Evolutionary conservation across 37 sponge, comb jelly and placozoan genomes (phyloP).

Genomic region (Dysidea cf. avara): DNA sequence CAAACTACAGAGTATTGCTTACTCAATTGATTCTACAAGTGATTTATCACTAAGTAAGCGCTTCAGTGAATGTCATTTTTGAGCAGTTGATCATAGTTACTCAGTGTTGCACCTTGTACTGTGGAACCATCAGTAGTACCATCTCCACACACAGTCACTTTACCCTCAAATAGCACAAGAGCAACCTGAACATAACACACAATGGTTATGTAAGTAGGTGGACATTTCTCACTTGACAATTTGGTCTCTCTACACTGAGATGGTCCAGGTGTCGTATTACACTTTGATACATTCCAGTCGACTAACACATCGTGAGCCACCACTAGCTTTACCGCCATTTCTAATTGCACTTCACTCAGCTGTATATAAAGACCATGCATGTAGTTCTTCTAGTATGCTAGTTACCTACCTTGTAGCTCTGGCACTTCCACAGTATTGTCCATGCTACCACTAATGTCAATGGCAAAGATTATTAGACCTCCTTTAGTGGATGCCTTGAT

Average conservation of each 20-base stretch:
- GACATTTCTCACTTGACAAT: constrained; percentile 38
- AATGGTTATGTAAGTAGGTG: neutral
- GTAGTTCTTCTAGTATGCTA: constrained; percentile 8
- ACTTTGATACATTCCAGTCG: constrained; percentile 84
- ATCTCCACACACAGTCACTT: constrained; percentile 80
- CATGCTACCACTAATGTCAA: constrained; percentile 93
- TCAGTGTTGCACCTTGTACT: constrained; percentile 45
- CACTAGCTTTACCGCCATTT: constrained; percentile 41
- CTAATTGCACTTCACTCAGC: constrained; percentile 78
- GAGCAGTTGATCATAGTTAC: constrained; percentile 67
- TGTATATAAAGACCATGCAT: neutral
- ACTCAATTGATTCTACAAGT: neutral
- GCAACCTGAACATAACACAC: constrained; percentile 40
- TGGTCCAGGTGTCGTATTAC: constrained; percentile 80
- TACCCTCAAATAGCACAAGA: constrained; percentile 63
- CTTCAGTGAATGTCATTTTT: constrained; percentile 26
- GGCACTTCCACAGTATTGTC: constrained; percentile 75
- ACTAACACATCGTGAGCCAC: constrained; percentile 60
- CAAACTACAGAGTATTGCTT: neutral
- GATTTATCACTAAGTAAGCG: neutral
- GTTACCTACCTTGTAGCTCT: constrained; percentile 68
- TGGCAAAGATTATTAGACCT: constrained; percentile 76
- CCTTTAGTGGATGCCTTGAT: constrained; percentile 18
- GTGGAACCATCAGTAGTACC: constrained; percentile 13
- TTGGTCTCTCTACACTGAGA: constrained; percentile 62